Conservation (phyloP, 2,797 vertebrate genomes). For the Anguilla pacifica region DNA sequence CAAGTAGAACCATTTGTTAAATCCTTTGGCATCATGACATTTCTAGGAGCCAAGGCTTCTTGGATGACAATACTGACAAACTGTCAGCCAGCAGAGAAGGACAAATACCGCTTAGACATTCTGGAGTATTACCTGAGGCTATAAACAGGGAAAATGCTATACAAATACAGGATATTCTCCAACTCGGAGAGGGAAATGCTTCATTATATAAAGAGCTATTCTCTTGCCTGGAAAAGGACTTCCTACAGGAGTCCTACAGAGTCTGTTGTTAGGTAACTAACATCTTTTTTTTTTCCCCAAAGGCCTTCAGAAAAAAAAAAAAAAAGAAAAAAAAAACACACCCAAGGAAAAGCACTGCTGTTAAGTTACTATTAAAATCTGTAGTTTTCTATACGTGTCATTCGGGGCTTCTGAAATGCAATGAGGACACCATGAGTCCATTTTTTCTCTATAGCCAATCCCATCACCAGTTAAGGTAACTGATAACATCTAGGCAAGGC, state of each 20-base stretch:
- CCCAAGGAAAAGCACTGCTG: neutral
- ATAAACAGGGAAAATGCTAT: neutral
- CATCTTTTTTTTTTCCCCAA: neutral
- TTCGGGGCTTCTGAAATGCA: neutral
- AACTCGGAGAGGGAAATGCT: neutral
- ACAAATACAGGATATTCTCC: conserved; percentile 5
- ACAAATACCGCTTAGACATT: conserved; percentile 7
- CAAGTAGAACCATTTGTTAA: conserved; percentile 17
- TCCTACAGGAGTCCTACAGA: neutral
- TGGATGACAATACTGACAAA: conserved; percentile 10
- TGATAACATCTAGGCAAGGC: too few relatives aligned
- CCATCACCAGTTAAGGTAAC: too few relatives aligned
- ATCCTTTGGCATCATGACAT: conserved; percentile 17
- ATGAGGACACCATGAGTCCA: too few relatives aligned
- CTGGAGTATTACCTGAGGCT: conserved; percentile 16
- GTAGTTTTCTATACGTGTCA: neutral
- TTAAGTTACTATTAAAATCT: neutral
- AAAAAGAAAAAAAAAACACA: neutral
- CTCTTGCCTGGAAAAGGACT: neutral
- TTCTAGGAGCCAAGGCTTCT: neutral
- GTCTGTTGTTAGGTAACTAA: neutral
- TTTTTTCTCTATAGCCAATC: neutral
- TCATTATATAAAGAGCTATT: conserved; percentile 2
- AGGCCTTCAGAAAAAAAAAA: too few relatives aligned
- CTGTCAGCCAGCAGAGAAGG: neutral